phyloP scores from a whole-genome alignment of 2,888 invertebrate genomes.

The Hypselothyrea guttata region DNA sequence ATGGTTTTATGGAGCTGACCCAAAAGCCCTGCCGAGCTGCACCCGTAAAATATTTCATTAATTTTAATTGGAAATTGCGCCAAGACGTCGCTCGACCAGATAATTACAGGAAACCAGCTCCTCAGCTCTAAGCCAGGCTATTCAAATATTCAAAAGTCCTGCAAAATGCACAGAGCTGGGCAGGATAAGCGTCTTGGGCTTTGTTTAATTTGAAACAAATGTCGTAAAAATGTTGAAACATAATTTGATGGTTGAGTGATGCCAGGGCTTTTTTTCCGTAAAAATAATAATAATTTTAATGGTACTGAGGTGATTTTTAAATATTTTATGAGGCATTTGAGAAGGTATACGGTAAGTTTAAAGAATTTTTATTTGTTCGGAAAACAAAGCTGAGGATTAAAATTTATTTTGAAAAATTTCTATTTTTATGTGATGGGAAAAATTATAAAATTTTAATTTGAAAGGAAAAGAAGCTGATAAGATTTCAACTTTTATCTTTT shows the following conservation, averaged over 20 bases:
- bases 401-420: background rate
- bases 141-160: constrained; percentile 66
- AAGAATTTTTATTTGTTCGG: no score
- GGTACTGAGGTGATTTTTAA: constrained; percentile 24
- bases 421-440: no score
- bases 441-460: constrained; percentile 7
- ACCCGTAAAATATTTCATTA: constrained; percentile 80
- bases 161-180: constrained; percentile 27
- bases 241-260: constrained; percentile 76
- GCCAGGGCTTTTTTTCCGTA: constrained; percentile 40
- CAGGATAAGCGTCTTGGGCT: constrained; percentile 49
- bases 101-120: constrained; percentile 69
- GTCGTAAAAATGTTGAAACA: constrained; percentile 72
- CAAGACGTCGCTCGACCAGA: constrained; percentile 69
- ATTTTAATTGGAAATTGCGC: constrained; percentile 81
- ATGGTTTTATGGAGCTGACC: constrained; percentile 73
- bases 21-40: constrained; percentile 47
- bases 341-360: no score
- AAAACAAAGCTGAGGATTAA: background rate
- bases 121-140: constrained; percentile 25
- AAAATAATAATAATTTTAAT: constrained; percentile 20
- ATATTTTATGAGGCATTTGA: constrained; percentile 46
- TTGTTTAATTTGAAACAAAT: constrained; percentile 77
- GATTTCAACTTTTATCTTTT: no score
- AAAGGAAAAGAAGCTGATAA: background rate